phyloP scores from a whole-genome alignment of 1,140 invertebrate genomes.

The Drosophila leontia region DNA sequence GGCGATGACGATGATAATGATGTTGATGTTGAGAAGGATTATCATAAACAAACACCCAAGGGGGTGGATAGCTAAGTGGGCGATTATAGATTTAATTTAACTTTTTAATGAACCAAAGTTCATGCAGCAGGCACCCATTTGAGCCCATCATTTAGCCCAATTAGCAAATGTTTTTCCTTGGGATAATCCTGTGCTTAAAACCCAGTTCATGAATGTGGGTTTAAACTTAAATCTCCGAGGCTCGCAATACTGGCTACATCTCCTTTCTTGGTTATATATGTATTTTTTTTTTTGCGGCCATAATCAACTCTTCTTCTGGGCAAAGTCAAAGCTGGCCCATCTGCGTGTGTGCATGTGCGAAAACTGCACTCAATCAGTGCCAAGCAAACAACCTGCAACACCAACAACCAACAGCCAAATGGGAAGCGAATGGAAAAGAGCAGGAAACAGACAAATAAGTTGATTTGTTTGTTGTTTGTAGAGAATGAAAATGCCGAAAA shows the following conservation, averaged over 20 bases:
- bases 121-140: slow-evolving; percentile 19
- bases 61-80: slow-evolving; percentile 7
- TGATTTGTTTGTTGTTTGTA: slow-evolving; percentile 79
- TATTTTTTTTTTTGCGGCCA: slow-evolving; percentile 9
- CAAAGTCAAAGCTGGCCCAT: slow-evolving; percentile 36
- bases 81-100: slow-evolving; percentile 72
- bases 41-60: slow-evolving; percentile 14
- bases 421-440: slow-evolving; percentile 30
- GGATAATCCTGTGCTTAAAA: slow-evolving; percentile 10
- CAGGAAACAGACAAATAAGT: slow-evolving; percentile 67
- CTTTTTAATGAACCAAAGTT: slow-evolving; percentile 68
- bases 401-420: slow-evolving; percentile 18
- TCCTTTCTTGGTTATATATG: background rate
- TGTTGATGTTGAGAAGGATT: slow-evolving; percentile 38
- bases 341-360: slow-evolving; percentile 12
- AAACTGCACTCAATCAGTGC: slow-evolving; percentile 68
- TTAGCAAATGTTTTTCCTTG: slow-evolving; percentile 39
- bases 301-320: slow-evolving; percentile 29
- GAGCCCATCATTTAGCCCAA: slow-evolving; percentile 51
- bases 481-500: slow-evolving; percentile 72
- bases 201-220: background rate
- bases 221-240: background rate
- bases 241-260: background rate
- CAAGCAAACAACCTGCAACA: slow-evolving; percentile 49
- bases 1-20: slow-evolving; percentile 15